Evolutionary conservation across 2,113 vertebrate species (phyloP).

Genomic region (Ophthalmolycus amberensis): DNA sequence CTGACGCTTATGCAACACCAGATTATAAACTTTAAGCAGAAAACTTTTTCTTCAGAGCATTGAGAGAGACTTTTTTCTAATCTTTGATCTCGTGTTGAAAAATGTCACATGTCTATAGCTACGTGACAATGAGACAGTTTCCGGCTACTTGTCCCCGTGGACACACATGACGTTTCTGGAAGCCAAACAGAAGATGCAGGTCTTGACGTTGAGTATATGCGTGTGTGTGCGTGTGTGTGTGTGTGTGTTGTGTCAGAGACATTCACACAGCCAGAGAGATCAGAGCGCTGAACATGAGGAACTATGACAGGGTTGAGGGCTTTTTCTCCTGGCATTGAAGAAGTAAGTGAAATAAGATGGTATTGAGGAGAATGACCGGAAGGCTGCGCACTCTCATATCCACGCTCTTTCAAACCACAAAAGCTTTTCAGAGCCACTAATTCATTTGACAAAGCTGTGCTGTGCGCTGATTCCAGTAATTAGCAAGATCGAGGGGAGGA

Average conservation of each 20-base stretch:
- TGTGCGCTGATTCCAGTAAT: conserved; percentile 67
- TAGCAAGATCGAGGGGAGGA: conserved; percentile 44
- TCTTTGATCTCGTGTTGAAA: neutral
- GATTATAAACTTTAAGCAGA: neutral
- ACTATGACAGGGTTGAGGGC: neutral
- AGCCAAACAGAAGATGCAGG: conserved; percentile 4
- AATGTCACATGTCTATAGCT: neutral
- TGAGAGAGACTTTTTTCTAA: neutral
- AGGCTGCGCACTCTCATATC: conserved; percentile 46
- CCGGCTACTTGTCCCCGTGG: neutral
- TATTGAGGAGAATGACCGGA: conserved; percentile 52
- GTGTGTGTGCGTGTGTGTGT: neutral
- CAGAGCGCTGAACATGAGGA: neutral
- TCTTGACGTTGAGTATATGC: neutral
- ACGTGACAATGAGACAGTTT: neutral
- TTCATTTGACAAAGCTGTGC: conserved; percentile 72
- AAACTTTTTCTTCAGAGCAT: neutral
- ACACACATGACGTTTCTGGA: neutral
- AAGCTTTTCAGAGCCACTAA: conserved; percentile 78
- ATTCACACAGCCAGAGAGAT: conserved; percentile 4
- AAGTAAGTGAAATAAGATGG: conserved; percentile 23
- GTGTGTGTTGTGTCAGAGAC: neutral
- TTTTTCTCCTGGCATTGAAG: conserved; percentile 3
- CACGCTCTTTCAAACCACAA: conserved; percentile 74
- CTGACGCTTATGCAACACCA: conserved; percentile 4